Conservation (phyloP, 2,113 vertebrate genomes). For the Calyptomena viridis region DNA sequence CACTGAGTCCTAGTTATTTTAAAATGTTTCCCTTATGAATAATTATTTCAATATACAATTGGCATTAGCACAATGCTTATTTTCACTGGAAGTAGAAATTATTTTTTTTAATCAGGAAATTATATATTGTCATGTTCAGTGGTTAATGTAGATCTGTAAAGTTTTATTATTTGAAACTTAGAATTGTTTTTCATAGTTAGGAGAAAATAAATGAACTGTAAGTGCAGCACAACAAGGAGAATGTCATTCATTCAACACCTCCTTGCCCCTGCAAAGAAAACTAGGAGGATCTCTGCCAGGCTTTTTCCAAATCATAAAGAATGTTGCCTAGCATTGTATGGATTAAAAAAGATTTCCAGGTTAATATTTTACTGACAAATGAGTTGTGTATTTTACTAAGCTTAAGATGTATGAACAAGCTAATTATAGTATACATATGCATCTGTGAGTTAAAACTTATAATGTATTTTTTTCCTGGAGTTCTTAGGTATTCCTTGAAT, state of each 20-base stretch:
- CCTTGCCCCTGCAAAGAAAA: not conserved
- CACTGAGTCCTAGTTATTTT: not conserved
- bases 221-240: not conserved
- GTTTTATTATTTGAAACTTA: not conserved
- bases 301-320: not conserved
- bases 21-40: not conserved
- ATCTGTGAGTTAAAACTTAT: not conserved
- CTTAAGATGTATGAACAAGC: not conserved
- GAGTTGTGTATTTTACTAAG: not conserved
- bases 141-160: not conserved
- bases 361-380: not conserved
- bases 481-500: not conserved
- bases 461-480: not conserved
- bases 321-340: not conserved
- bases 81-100: not conserved
- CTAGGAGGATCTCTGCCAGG: not conserved
- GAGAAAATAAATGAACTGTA: not conserved
- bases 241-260: not conserved
- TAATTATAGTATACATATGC: not conserved
- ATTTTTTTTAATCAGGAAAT: constrained; percentile 16
- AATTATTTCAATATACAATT: not conserved
- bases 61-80: not conserved
- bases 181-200: not conserved
- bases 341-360: not conserved
- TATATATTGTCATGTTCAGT: not conserved